A percentile compares a stretch with the other conserved stretches of the same genome.
phyloP scores from a whole-genome alignment of 2,888 invertebrate genomes.

The Phoronis australis region DNA sequence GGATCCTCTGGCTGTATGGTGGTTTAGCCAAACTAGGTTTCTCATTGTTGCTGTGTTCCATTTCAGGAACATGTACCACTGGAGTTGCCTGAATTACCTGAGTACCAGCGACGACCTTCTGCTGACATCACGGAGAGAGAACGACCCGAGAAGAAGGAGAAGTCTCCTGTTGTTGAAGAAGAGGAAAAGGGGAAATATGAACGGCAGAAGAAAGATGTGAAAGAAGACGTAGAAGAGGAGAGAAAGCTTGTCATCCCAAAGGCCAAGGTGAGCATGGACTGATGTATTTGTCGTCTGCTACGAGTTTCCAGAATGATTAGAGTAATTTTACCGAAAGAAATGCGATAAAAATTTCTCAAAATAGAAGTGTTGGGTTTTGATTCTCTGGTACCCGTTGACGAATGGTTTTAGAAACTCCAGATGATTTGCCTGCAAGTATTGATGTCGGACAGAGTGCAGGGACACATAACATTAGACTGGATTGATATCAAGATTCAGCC shows the following conservation, averaged over 20 bases:
- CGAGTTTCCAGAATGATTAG: not conserved
- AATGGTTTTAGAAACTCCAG: too few species aligned
- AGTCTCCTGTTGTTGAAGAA: constrained; percentile 25
- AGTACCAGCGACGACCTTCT: not conserved
- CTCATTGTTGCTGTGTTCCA: too few species aligned
- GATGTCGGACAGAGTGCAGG: too few species aligned
- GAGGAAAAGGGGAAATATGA: constrained; percentile 14
- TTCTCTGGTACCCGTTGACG: too few species aligned
- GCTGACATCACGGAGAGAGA: not conserved
- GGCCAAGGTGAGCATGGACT: constrained; percentile 18
- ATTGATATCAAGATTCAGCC: too few species aligned
- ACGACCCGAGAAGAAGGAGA: constrained; percentile 4
- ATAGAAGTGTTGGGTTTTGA: too few species aligned
- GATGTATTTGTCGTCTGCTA: not conserved
- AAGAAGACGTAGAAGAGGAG: constrained; percentile 15
- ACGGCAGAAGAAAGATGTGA: not conserved
- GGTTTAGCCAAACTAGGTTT: too few species aligned
- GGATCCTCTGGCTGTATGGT: too few species aligned
- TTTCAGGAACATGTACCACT: too few species aligned
- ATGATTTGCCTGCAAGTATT: too few species aligned
- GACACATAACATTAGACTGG: too few species aligned
- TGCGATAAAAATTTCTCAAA: not conserved
- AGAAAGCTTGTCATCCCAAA: constrained; percentile 21
- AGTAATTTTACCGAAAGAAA: not conserved
- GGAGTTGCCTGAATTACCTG: too few species aligned